Base-by-base conservation (phyloP, 2,113 vertebrate species). In the Micronisus gabar region DNA sequence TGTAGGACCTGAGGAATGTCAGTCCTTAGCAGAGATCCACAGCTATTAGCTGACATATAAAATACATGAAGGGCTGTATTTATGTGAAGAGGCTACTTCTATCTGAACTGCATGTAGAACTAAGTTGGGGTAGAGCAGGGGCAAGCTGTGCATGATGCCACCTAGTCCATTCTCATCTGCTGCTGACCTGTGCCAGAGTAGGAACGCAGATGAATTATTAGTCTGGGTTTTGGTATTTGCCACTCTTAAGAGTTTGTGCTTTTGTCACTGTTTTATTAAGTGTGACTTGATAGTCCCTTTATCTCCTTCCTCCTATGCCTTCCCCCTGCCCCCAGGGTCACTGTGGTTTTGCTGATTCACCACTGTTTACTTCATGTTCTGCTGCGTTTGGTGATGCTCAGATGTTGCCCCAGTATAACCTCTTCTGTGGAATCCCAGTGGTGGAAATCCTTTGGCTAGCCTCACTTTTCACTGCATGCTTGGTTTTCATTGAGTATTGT, bases 41-140 rank as follows among this genome's bases (percentile, higher is more conserved):
- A 48, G 56, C 50, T 38, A 1, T 19, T 41, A 27, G 22, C 75
- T 58, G 29, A 32, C 2, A 15, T 36, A 18, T 27, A 1, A 14
- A 40, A 18, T 8, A 3, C 1, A 0, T 3, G 8, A 14, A 29
- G 32, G 40, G 18, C 12, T 71, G 41, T 30, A 4, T 18, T 11
- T 5, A 0, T 40, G 12, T 45, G 32, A 29, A 38, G 30, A 40
- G 32, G 21, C 47, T 78, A 10, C 45, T 26, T 19, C 3, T n/a
- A 1, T 3, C 32, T 45, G 61, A 63, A 1, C 8, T 16, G 14
- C 4, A 1, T 2, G 38, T 45, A 38, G 52, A 27, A 13, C 19
- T 3, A 5, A 16, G 30, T 2, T 38, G 32, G 52, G 15, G 38
- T 26, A 72, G 29, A n/a, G 58, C 27, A 40, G 34, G 29, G 45